These are phyloP conservation scores for Belgica antarctica DNA, from an alignment of 2,888 invertebrate species.

Conservation along the genomic window DNA sequence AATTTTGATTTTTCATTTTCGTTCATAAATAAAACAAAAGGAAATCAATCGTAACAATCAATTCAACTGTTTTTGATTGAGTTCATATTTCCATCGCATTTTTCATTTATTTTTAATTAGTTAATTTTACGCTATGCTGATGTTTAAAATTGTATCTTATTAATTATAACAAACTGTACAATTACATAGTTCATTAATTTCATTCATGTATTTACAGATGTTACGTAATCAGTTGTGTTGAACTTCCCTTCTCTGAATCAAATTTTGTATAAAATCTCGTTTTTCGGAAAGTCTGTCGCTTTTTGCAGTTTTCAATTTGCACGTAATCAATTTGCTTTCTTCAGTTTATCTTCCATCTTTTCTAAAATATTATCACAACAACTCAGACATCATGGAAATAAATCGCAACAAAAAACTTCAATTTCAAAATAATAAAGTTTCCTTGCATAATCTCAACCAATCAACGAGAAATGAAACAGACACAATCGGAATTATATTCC, in stretches of 20 bases:
- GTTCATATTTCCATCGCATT: neutral
- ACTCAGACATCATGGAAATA: neutral
- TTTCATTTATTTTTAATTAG: conserved; percentile 16
- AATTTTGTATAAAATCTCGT: conserved; percentile 10
- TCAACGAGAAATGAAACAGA: neutral
- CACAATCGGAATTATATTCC: neutral
- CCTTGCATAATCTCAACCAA: neutral
- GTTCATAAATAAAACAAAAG: conserved; percentile 7
- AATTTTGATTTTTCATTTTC: conserved; percentile 12
- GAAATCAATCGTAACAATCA: conserved; percentile 37
- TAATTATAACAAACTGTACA: conserved; percentile 10
- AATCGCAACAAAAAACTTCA: neutral
- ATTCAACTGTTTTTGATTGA: conserved; percentile 9
- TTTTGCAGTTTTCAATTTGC: neutral
- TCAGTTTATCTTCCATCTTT: neutral
- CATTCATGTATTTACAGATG: neutral
- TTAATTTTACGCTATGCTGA: conserved; percentile 15
- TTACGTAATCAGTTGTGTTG: conserved; percentile 3
- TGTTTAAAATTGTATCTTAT: conserved; percentile 24
- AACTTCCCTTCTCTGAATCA: neutral
- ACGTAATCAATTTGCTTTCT: neutral
- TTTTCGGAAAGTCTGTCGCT: neutral
- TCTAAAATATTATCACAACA: conserved; percentile 10
- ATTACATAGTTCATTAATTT: conserved; percentile 1
- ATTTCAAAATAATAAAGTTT: neutral